Conservation (phyloP, 2,888 invertebrate species). For the Campaea margaritaria region DNA sequence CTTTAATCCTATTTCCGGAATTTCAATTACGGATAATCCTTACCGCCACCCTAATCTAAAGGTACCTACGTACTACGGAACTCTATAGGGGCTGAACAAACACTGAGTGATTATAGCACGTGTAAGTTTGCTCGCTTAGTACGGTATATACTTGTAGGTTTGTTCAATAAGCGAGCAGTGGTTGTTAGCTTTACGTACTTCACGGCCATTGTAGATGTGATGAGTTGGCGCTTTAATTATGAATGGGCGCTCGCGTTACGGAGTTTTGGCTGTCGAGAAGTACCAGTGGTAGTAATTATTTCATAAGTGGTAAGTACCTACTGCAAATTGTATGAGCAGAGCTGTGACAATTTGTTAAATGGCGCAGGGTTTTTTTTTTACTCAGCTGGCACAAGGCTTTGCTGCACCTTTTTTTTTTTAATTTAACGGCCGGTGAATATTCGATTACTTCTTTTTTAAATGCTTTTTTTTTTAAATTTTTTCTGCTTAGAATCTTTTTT, state of each 20-base stretch:
- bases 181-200: slow-evolving; percentile 57
- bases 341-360: not conserved
- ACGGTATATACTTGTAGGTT: slow-evolving; percentile 45
- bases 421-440: too few relatives aligned
- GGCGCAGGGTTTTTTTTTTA: too few relatives aligned
- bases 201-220: slow-evolving; percentile 57
- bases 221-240: slow-evolving; percentile 70
- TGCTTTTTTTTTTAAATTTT: too few relatives aligned
- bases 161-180: slow-evolving; percentile 53
- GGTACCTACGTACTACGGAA: slow-evolving; percentile 4
- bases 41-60: slow-evolving; percentile 39
- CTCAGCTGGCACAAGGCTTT: too few relatives aligned
- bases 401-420: too few relatives aligned
- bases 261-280: slow-evolving; percentile 32
- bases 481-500: too few relatives aligned
- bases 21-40: slow-evolving; percentile 44
- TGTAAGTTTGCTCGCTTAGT: slow-evolving; percentile 49
- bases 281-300: slow-evolving; percentile 24
- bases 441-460: too few relatives aligned
- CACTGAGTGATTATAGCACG: slow-evolving; percentile 56
- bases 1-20: slow-evolving; percentile 40
- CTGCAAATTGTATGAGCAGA: slow-evolving; percentile 24
- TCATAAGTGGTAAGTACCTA: slow-evolving; percentile 30
- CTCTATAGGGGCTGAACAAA: slow-evolving; percentile 49
- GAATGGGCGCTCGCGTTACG: slow-evolving; percentile 46